phyloP scores from a whole-genome alignment of 2,113 vertebrate species.

The Haplotaxodon microlepis region DNA sequence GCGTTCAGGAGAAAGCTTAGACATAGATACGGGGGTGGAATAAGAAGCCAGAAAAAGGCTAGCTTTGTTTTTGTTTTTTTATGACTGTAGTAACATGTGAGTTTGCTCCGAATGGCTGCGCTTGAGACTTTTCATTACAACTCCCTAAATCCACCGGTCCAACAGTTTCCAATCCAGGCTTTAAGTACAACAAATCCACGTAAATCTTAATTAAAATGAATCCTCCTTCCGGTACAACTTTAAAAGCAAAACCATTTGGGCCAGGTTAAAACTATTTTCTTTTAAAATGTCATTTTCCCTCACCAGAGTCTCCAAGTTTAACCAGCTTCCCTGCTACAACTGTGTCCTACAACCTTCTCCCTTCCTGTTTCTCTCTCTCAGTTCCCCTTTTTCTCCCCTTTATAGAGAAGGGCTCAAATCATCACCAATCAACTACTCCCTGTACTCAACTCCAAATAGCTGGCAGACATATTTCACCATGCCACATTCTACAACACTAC shows the following conservation, averaged over 20 bases:
- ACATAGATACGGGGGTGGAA: background rate
- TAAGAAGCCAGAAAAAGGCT: background rate
- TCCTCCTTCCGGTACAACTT: background rate
- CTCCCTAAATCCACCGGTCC: background rate
- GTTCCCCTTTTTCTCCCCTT: background rate
- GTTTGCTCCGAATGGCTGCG: background rate
- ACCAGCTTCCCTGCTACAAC: background rate
- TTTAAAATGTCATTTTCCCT: background rate
- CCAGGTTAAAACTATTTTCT: background rate
- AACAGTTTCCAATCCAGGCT: background rate
- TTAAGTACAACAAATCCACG: background rate
- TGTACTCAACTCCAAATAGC: background rate
- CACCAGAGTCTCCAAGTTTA: background rate
- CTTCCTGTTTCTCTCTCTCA: background rate
- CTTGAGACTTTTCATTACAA: background rate
- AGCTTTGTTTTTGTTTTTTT: background rate
- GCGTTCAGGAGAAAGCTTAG: background rate
- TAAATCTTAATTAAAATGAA: background rate
- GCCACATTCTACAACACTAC: background rate
- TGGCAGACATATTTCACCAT: background rate
- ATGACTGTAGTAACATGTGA: background rate
- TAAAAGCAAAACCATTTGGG: background rate
- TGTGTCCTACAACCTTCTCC: background rate
- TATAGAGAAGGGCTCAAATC: background rate
- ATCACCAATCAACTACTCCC: background rate